Base-by-base conservation (phyloP, 92 coral and sea anemone species). In the Micromussa lordhowensis region DNA sequence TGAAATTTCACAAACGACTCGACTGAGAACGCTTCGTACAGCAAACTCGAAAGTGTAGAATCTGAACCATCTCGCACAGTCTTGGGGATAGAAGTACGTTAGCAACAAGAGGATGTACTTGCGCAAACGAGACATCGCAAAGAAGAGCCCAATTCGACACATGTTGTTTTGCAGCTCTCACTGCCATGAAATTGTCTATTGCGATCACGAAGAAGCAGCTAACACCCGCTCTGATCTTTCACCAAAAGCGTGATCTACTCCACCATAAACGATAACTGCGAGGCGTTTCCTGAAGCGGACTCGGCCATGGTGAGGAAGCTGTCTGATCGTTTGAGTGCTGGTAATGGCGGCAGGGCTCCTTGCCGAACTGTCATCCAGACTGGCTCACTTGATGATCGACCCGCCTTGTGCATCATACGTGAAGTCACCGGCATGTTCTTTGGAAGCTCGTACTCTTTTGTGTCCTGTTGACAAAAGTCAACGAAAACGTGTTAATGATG, bases 391-490 rank as follows among this genome's bases (percentile, higher is more conserved):
- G 95, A 82, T 15, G 88, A 63, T 57, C 86, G 77, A 32, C 86
- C 76, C 34, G 91, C 84, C 81, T 93, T 93, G 88, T 91, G 93
- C 36, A 80, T 69, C 99, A 96, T 93, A 81, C 99, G 98, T 78
- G 93, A 90, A 38, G 96, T 93, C 38, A 93, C 89, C 7, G 98
- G 99, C 82, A 96, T 89, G 89, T 93, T 93, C 71, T 85, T 91
- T 49, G 99, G 99, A 36, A 96, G 87, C 58, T 86, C 88, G 81
- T 89, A 94, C 26, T 95, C 99, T 64, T 87, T 82, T 1, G 99
- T 89, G 63, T 92, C 91, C 96, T 94, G 88, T 34, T 31, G 38
- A 44, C 51, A 9, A 38, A 18, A 14, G 38, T 7, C 21, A 21
- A 75, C 38, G 21, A 21, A 35, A 17, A 32, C 22, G 51, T 34